Conservation (phyloP, 2,888 invertebrate genomes). For the Pocota personata region DNA sequence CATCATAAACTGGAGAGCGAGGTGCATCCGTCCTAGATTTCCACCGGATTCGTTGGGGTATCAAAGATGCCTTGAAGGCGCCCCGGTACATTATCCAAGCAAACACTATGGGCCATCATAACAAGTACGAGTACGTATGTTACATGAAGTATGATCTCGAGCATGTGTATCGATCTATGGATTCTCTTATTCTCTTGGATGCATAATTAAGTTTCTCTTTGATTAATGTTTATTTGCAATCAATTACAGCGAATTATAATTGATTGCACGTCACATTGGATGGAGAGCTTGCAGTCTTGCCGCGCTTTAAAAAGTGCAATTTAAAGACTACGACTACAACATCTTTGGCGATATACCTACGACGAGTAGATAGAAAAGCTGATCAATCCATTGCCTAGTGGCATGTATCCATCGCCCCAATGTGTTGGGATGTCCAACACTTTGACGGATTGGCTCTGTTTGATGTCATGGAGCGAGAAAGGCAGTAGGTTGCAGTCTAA, state of each 20-base stretch:
- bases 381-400: conserved; percentile 27
- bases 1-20: conserved; percentile 33
- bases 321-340: conserved; percentile 8
- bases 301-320: conserved; percentile 34
- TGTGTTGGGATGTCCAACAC: neutral
- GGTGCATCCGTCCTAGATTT: conserved; percentile 68
- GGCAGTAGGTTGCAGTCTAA: conserved; percentile 45
- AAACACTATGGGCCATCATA: conserved; percentile 38
- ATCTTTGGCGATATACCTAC: too few species aligned
- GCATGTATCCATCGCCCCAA: conserved; percentile 25
- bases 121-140: too few species aligned
- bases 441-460: conserved; percentile 51
- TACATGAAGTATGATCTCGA: conserved; percentile 35
- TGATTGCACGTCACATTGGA: conserved; percentile 58
- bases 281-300: conserved; percentile 33
- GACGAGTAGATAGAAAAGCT: conserved; percentile 26
- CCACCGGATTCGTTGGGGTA: conserved; percentile 46
- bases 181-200: conserved; percentile 4
- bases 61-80: conserved; percentile 66
- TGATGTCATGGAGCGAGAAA: conserved; percentile 45
- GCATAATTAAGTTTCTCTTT: conserved; percentile 73
- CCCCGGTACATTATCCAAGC: conserved; percentile 31
- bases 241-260: conserved; percentile 69
- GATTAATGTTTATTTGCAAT: conserved; percentile 73
- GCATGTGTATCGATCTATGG: conserved; percentile 12